A percentile compares a stretch with the other conserved stretches of the same genome.
phyloP scores from a whole-genome alignment of 23 tunicate genomes.

The Ciona savignyi region DNA sequence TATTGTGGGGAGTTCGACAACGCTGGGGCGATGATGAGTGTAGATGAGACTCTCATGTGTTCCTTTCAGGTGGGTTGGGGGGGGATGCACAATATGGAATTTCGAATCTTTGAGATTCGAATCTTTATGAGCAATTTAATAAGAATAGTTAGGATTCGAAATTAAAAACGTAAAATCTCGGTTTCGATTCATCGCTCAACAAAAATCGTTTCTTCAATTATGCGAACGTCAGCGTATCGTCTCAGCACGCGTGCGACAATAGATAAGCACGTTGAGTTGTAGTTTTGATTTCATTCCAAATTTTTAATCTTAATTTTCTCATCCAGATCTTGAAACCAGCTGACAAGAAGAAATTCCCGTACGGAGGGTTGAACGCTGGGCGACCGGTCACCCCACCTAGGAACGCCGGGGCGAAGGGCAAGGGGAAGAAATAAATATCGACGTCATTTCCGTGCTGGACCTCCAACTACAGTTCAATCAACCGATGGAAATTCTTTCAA shows the following conservation, averaged over 20 bases:
- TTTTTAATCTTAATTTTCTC: conserved; percentile 24
- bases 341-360: conserved; percentile 80
- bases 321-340: conserved; percentile 81
- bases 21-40: conserved; percentile 99
- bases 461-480: no score
- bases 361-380: conserved; percentile 58
- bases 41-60: conserved; percentile 98
- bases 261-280: no score
- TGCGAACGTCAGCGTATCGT: no score
- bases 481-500: no score
- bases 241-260: no score
- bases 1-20: conserved; percentile 99
- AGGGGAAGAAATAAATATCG: conserved; percentile 20
- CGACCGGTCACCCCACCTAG: conserved; percentile 76
- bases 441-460: no score
- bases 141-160: no score
- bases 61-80: conserved; percentile 58
- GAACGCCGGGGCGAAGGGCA: conserved; percentile 10
- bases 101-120: neutral
- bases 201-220: no score
- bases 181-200: no score
- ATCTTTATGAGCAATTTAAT: no score
- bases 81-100: neutral
- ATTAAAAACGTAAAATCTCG: no score
- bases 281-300: neutral